A percentile compares a stretch with the other conserved stretches of the same genome.
Conservation (phyloP, 2,888 invertebrate genomes). For the Diadromus collaris region DNA sequence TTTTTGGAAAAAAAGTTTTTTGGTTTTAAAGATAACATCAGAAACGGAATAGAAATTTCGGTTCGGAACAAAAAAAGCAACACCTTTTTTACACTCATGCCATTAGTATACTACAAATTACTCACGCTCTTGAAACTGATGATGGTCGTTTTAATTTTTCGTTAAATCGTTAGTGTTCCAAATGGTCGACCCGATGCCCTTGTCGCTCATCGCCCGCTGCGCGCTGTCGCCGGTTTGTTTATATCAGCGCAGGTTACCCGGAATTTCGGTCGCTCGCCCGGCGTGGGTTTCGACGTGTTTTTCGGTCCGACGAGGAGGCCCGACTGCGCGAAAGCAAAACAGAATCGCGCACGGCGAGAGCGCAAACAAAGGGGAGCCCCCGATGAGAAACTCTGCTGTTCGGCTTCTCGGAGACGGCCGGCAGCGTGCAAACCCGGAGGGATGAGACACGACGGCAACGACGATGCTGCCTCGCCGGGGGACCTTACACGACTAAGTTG, state of each 20-base stretch:
- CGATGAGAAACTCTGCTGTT: background rate
- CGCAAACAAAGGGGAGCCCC: background rate
- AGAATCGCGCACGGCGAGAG: background rate
- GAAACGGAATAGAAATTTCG: no score
- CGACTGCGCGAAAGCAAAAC: background rate
- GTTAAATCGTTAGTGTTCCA: no score
- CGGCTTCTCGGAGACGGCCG: background rate
- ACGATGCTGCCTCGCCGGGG: slow-evolving; percentile 63
- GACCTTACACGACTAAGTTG: slow-evolving; percentile 66
- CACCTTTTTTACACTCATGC: no score
- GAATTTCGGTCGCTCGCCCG: background rate
- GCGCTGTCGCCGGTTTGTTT: no score
- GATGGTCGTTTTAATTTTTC: no score
- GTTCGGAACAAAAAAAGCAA: no score
- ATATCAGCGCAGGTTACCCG: background rate
- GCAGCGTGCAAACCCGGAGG: slow-evolving; percentile 6
- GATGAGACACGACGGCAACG: background rate
- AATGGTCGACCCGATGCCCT: no score
- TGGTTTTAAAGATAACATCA: no score
- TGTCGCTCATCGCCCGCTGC: no score
- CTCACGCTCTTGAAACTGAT: no score
- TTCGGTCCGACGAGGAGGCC: background rate
- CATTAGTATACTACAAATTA: no score
- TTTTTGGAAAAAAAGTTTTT: background rate
- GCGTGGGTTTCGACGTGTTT: background rate